Conservation (phyloP, 2,797 vertebrate genomes). For the Melanotaenia nigrans region DNA sequence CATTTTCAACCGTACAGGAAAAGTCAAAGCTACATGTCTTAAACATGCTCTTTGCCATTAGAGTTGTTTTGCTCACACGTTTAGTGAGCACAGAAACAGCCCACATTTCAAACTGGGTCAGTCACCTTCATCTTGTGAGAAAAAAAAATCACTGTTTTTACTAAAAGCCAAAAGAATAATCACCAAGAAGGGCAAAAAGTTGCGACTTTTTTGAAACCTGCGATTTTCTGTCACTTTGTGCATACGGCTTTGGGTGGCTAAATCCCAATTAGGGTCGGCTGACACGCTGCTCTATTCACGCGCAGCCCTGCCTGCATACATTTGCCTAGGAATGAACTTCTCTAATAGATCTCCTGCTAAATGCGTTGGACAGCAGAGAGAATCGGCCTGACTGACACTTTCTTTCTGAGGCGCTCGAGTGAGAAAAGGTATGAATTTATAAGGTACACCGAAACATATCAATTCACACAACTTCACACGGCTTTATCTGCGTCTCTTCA, state of each 20-base stretch:
- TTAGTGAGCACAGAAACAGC: constrained; percentile 46
- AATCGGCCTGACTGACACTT: constrained; percentile 93
- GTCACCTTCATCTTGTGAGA: constrained; percentile 60
- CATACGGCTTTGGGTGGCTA: constrained; percentile 97
- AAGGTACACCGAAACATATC: constrained; percentile 98
- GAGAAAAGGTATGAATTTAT: constrained; percentile 99
- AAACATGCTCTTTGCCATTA: constrained; percentile 70
- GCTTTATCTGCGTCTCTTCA: constrained; percentile 93
- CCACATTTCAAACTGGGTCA: constrained; percentile 61
- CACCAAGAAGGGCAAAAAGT: constrained; percentile 76
- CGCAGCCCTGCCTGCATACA: constrained; percentile 92
- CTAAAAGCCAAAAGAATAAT: constrained; percentile 32
- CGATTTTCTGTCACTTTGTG: constrained; percentile 94
- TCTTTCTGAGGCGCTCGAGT: constrained; percentile 90
- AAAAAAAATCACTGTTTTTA: constrained; percentile 47
- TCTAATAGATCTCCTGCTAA: constrained; percentile 93
- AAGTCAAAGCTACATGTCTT: constrained; percentile 61
- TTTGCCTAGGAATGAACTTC: constrained; percentile 99
- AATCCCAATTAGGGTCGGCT: constrained; percentile 99
- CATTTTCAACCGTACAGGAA: constrained; percentile 13
- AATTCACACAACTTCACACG: constrained; percentile 93
- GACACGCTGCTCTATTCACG: constrained; percentile 98
- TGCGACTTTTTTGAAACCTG: constrained; percentile 89
- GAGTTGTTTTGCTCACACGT: constrained; percentile 53
- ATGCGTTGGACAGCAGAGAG: constrained; percentile 96